Percentiles rank a stretch among this genome's conserved stretches.
Conservation (phyloP, 2,888 invertebrate species). For the Tenthredo notha region DNA sequence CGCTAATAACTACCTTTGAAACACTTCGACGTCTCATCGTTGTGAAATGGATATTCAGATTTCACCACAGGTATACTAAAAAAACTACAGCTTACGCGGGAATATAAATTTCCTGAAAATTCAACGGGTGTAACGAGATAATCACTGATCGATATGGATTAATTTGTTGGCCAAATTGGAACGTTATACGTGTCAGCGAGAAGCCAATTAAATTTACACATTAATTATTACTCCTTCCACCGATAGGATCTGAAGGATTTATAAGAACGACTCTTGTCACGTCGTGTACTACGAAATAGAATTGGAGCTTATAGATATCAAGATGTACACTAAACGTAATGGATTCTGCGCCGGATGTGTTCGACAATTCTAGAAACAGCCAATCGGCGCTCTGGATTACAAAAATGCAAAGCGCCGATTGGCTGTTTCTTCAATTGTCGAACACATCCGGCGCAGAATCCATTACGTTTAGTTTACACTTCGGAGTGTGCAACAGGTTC, state of each 20-base stretch:
- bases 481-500: background rate
- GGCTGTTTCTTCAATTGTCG: no score
- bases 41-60: background rate
- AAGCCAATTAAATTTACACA: background rate
- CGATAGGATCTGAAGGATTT: no score
- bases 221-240: background rate
- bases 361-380: no score
- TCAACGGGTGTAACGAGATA: background rate
- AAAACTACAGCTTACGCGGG: background rate
- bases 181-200: background rate
- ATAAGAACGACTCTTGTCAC: background rate
- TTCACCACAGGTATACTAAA: background rate
- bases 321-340: no score
- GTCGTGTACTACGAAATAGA: background rate
- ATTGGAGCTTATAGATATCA: background rate
- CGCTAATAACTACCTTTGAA: conserved; percentile 33
- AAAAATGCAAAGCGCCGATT: no score
- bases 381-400: no score
- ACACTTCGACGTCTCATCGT: background rate
- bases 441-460: no score
- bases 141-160: background rate
- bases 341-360: no score
- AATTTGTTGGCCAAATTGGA: background rate
- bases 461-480: no score
- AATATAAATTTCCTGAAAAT: background rate